phyloP scores from a whole-genome alignment of 1,140 invertebrate species.

The Aphidius gifuensis region DNA sequence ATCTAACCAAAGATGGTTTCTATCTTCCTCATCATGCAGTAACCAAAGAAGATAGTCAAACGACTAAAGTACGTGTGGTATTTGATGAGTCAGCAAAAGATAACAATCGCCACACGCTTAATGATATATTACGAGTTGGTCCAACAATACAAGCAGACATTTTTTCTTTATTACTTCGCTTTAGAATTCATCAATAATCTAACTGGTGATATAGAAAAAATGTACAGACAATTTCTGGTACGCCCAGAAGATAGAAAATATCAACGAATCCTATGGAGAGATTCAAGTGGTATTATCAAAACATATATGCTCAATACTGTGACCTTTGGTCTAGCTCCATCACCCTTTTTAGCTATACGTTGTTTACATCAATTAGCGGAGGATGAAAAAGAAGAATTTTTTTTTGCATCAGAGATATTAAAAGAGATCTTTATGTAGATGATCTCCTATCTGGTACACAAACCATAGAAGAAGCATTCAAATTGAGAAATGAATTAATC shows the following conservation, averaged over 20 bases:
- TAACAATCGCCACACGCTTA: too few relatives aligned
- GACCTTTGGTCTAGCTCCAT: conserved; percentile 7
- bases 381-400: conserved; percentile 7
- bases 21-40: conserved; percentile 26
- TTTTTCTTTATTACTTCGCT: conserved; percentile 5
- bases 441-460: too few relatives aligned
- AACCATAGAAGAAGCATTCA: too few relatives aligned
- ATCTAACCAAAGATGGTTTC: conserved; percentile 19
- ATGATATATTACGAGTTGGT: too few relatives aligned
- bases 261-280: conserved; percentile 34
- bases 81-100: neutral
- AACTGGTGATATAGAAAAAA: conserved; percentile 33
- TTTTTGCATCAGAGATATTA: neutral
- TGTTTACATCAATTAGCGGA: conserved; percentile 14
- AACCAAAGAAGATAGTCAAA: conserved; percentile 24
- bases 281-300: neutral
- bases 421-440: too few relatives aligned
- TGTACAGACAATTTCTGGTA: conserved; percentile 42
- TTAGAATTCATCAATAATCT: conserved; percentile 9
- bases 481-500: too few relatives aligned
- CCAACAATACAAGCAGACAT: too few relatives aligned
- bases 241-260: conserved; percentile 31
- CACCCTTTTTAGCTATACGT: conserved; percentile 10
- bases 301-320: conserved; percentile 12
- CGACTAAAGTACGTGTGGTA: too few relatives aligned